Conservation (phyloP, 2,113 vertebrate species). For the Bufo gargarizans region DNA sequence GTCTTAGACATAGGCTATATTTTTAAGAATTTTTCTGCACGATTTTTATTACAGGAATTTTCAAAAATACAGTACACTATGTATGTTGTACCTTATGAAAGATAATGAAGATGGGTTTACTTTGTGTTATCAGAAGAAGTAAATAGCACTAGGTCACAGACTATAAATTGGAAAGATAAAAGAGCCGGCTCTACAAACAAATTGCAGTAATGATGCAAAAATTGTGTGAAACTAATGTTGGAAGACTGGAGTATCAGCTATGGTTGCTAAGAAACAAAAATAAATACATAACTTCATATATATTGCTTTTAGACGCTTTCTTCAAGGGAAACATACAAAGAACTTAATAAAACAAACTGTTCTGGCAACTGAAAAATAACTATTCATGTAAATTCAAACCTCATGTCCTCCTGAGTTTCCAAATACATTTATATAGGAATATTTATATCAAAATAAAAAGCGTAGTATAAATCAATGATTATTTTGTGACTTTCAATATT, state of each 20-base stretch:
- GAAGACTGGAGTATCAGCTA: background rate
- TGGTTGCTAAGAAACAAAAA: background rate
- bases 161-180: background rate
- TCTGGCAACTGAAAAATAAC: background rate
- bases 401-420: too few species aligned
- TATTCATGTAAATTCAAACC: background rate
- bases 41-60: too few species aligned
- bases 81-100: background rate
- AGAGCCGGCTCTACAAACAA: background rate
- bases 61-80: background rate
- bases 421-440: too few species aligned
- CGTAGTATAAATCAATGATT: too few species aligned
- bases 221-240: background rate
- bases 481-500: too few species aligned
- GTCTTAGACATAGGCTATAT: too few species aligned
- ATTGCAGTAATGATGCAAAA: constrained; percentile 4
- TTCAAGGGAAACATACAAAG: background rate
- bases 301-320: background rate
- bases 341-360: background rate
- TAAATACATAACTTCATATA: background rate
- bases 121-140: background rate
- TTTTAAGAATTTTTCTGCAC: too few species aligned
- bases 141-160: background rate
- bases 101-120: background rate
- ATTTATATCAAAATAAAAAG: too few species aligned